These are phyloP conservation scores for Brachyrhaphis roseni DNA, from an alignment of 2,797 vertebrate species.

Conservation along the genomic window DNA sequence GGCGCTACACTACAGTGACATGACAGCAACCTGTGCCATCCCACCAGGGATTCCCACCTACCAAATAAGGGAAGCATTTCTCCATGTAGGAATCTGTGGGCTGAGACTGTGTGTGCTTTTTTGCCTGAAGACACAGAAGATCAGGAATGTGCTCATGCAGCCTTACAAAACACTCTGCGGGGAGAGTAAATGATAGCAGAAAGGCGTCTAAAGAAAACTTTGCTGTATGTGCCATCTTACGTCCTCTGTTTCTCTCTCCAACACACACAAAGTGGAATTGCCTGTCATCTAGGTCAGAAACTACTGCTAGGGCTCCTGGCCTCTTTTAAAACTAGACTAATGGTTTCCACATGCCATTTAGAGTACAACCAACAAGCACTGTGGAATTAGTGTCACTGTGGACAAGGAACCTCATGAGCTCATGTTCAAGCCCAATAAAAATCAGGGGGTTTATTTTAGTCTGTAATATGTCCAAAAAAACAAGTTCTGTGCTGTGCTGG, in stretches of 20 bases:
- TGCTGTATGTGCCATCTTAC: slow-evolving; percentile 37
- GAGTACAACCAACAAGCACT: slow-evolving; percentile 74
- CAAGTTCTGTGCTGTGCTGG: slow-evolving; percentile 57
- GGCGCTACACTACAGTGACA: slow-evolving; percentile 76
- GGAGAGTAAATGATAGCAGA: slow-evolving; percentile 33
- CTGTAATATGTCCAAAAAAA: slow-evolving; percentile 58
- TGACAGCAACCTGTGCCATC: slow-evolving; percentile 82
- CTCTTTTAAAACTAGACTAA: slow-evolving; percentile 80
- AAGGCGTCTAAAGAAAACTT: slow-evolving; percentile 41
- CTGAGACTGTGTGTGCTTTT: slow-evolving; percentile 40
- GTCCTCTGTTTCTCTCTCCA: slow-evolving; percentile 26
- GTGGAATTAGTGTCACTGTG: slow-evolving; percentile 75
- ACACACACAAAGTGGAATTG: slow-evolving; percentile 41
- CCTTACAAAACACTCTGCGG: slow-evolving; percentile 21
- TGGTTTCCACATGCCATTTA: slow-evolving; percentile 82
- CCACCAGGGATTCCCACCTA: slow-evolving; percentile 77
- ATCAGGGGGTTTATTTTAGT: slow-evolving; percentile 72
- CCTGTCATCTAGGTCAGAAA: slow-evolving; percentile 59
- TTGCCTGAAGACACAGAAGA: slow-evolving; percentile 11
- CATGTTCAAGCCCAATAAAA: slow-evolving; percentile 74
- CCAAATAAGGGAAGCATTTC: slow-evolving; percentile 59
- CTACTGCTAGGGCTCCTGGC: slow-evolving; percentile 64
- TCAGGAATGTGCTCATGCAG: slow-evolving; percentile 23
- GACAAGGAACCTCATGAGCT: slow-evolving; percentile 77
- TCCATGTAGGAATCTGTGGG: slow-evolving; percentile 53